A percentile compares a stretch with the other conserved stretches of the same genome.
Conservation (phyloP, 2,797 vertebrate species). For the Pseudochaenichthys georgianus region DNA sequence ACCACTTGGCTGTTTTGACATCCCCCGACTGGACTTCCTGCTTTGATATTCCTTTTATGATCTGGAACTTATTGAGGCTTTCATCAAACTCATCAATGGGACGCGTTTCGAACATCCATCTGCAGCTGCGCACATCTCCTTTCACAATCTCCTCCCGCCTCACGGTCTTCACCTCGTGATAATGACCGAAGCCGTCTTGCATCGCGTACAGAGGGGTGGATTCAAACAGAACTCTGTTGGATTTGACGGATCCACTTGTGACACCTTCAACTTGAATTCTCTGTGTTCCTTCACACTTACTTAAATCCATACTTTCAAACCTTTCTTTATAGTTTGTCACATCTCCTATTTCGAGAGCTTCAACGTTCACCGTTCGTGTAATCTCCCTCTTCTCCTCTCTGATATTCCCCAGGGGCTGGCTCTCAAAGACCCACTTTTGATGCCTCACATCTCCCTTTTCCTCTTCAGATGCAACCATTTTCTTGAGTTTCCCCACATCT, state of each 20-base stretch:
- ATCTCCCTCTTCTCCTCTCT: conserved; percentile 90
- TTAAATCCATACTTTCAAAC: conserved; percentile 92
- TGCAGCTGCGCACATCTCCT: conserved; percentile 91
- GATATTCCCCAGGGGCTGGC: conserved; percentile 91
- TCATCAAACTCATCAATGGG: conserved; percentile 95
- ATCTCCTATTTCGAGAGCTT: conserved; percentile 90
- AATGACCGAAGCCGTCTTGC: conserved; percentile 92
- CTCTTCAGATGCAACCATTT: conserved; percentile 87
- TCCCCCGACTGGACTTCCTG: conserved; percentile 93
- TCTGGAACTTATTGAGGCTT: conserved; percentile 90
- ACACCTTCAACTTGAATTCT: conserved; percentile 92
- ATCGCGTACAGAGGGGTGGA: conserved; percentile 92
- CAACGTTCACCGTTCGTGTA: conserved; percentile 88
- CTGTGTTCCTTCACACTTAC: conserved; percentile 86
- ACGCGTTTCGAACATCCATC: conserved; percentile 96
- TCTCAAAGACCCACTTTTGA: conserved; percentile 94
- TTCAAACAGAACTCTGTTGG: conserved; percentile 93
- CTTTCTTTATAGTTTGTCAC: conserved; percentile 89
- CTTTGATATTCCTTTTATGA: conserved; percentile 95
- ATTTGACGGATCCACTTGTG: conserved; percentile 88
- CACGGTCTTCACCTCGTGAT: conserved; percentile 93
- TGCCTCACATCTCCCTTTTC: conserved; percentile 93
- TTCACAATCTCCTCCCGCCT: conserved; percentile 93
- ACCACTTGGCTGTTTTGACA: conserved; percentile 95
- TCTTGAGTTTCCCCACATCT: conserved; percentile 89